A percentile compares a stretch with the other conserved stretches of the same genome.
These are phyloP conservation scores for Archilochus colubris DNA, from an alignment of 2,113 vertebrate genomes.

Conservation along the genomic window DNA sequence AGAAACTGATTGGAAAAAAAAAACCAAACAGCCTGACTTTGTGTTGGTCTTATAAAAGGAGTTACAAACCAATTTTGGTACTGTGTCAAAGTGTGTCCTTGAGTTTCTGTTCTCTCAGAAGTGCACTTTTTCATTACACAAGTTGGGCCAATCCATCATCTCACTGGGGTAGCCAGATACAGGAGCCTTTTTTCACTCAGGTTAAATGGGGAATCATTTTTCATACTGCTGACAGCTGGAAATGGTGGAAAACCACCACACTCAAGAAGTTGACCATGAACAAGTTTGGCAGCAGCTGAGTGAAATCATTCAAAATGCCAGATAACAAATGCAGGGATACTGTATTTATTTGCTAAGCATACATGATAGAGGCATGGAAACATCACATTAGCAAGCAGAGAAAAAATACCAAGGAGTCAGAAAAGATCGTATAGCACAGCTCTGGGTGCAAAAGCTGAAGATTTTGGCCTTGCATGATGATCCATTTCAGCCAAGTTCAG, in stretches of 20 bases:
- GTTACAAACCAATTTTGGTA: not conserved
- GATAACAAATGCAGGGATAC: not conserved
- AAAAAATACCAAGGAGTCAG: not conserved
- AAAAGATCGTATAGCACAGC: not conserved
- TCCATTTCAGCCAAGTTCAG: not conserved
- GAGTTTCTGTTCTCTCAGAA: not conserved
- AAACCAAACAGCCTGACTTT: not conserved
- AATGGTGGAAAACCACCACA: not conserved
- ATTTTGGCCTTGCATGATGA: not conserved
- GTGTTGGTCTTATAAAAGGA: not conserved
- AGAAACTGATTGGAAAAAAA: not conserved
- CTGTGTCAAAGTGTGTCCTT: not conserved
- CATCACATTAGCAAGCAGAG: not conserved
- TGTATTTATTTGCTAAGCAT: not conserved
- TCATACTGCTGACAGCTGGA: not conserved
- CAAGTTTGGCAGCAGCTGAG: not conserved
- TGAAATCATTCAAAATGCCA: not conserved
- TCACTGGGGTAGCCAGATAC: not conserved
- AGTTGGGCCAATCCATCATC: not conserved
- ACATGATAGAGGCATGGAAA: not conserved
- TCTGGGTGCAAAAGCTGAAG: not conserved
- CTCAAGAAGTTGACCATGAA: not conserved
- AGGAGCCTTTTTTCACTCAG: not conserved
- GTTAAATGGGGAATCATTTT: slow-evolving; percentile 7
- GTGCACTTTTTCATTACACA: not conserved